phyloP scores from a whole-genome alignment of 2,797 vertebrate species.

The Coluber constrictor region DNA sequence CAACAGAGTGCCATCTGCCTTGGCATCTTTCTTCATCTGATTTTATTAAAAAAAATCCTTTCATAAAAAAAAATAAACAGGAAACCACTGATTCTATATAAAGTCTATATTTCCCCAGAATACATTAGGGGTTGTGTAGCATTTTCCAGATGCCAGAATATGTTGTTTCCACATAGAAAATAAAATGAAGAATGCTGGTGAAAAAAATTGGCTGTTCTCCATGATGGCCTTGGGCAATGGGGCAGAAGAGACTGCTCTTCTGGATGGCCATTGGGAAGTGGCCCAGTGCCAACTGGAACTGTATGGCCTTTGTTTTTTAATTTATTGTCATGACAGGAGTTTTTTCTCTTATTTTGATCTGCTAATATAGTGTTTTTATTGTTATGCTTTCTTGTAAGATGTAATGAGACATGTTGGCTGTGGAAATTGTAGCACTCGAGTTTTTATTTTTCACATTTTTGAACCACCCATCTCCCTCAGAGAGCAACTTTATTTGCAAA shows the following conservation, averaged over 20 bases:
- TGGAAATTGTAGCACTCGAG: too few species aligned
- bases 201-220: background rate
- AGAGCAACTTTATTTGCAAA: too few species aligned
- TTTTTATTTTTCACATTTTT: too few species aligned
- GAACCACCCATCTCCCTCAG: too few species aligned
- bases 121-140: background rate
- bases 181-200: background rate
- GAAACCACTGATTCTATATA: background rate
- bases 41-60: background rate
- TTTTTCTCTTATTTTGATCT: background rate
- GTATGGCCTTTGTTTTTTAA: background rate
- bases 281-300: background rate
- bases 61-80: background rate
- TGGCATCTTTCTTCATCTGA: background rate
- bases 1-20: background rate
- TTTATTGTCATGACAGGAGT: background rate
- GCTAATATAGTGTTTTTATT: background rate
- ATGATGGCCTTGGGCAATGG: background rate
- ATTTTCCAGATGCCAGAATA: background rate
- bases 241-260: background rate
- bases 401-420: too few species aligned
- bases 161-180: background rate
- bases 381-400: background rate
- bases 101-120: background rate
- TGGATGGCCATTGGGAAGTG: background rate